Evolutionary conservation across 2,888 invertebrate genomes (phyloP).

Genomic region (Pyrochroa serraticornis): DNA sequence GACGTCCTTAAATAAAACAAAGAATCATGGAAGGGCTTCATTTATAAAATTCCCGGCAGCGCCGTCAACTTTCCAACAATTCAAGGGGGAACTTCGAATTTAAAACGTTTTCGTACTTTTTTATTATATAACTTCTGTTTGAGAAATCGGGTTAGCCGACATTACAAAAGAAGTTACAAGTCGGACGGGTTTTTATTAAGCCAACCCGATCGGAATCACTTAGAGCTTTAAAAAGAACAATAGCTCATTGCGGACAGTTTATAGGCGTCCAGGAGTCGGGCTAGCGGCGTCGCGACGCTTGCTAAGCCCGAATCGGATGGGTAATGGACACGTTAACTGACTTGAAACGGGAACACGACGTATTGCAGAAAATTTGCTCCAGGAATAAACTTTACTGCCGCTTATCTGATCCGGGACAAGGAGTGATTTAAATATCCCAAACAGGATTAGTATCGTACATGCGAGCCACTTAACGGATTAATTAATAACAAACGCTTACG

Average conservation of each 20-base stretch:
- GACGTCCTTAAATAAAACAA: no score
- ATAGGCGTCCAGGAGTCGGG: slow-evolving; percentile 22
- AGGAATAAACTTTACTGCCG: slow-evolving; percentile 26
- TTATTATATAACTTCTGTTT: no score
- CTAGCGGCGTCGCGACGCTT: neutral
- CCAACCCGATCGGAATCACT: neutral
- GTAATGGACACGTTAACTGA: slow-evolving; percentile 26
- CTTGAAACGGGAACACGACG: slow-evolving; percentile 8
- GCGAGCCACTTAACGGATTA: slow-evolving; percentile 2
- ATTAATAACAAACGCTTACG: no score
- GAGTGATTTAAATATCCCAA: slow-evolving; percentile 24
- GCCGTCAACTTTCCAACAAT: no score
- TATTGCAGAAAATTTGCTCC: slow-evolving; percentile 23
- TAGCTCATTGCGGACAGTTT: slow-evolving; percentile 3
- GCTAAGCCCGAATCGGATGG: slow-evolving; percentile 9
- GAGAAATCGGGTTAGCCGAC: no score
- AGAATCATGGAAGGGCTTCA: no score
- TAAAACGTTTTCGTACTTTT: no score
- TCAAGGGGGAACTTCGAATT: no score
- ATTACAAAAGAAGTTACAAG: slow-evolving; percentile 20
- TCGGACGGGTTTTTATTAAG: slow-evolving; percentile 15
- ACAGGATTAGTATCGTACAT: slow-evolving; percentile 23
- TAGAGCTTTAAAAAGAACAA: neutral
- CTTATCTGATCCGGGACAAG: slow-evolving; percentile 26
- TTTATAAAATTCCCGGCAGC: no score